Evolutionary conservation across 2,113 vertebrate species (phyloP).

Genomic region (Ivindomyrus marchei): DNA sequence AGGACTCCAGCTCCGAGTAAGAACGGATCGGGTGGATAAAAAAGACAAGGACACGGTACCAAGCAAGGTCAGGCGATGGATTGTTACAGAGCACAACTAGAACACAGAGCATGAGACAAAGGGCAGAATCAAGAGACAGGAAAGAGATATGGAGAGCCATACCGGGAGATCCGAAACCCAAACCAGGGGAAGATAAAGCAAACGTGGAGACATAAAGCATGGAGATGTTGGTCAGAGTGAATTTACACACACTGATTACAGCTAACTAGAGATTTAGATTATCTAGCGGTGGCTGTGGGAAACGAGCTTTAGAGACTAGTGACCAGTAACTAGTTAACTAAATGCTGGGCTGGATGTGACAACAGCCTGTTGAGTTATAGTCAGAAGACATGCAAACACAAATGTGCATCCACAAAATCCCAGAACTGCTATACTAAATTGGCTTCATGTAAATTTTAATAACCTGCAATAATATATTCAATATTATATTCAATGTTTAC

Average conservation of each 20-base stretch:
- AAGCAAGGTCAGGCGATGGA: neutral
- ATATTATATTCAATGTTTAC: neutral
- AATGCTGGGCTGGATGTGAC: neutral
- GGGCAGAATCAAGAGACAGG: neutral
- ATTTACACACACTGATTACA: neutral
- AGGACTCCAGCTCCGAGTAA: neutral
- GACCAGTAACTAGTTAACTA: neutral
- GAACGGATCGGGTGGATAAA: neutral
- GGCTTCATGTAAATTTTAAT: neutral
- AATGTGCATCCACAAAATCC: neutral
- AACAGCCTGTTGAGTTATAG: neutral
- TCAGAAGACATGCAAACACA: neutral
- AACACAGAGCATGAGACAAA: neutral
- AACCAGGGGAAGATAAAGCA: neutral
- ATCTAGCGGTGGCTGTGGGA: neutral
- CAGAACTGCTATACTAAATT: neutral
- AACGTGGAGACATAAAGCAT: neutral
- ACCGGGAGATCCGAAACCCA: neutral
- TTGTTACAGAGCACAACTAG: neutral
- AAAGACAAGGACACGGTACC: neutral
- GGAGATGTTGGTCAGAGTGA: neutral
- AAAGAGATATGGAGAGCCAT: neutral
- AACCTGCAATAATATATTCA: neutral
- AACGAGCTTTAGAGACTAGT: neutral
- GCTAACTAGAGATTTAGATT: neutral